Evolutionary conservation across 2,113 vertebrate species (phyloP).

Genomic region (Gulo gulo): DNA sequence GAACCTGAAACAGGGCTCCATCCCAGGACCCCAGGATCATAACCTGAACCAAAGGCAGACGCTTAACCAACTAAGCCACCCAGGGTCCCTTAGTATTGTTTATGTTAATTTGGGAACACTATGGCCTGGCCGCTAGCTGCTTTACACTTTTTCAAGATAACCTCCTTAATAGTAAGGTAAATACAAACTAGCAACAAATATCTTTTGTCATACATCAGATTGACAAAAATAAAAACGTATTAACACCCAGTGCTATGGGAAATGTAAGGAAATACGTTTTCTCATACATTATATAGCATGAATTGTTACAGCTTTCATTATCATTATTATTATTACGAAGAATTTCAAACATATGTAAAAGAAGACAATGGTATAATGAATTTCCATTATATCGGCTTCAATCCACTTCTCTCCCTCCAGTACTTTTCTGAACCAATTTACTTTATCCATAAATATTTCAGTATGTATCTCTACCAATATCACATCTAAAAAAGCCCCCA

Average conservation of each 20-base stretch:
- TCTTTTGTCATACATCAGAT: background rate
- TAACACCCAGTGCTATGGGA: background rate
- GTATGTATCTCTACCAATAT: background rate
- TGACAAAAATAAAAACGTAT: background rate
- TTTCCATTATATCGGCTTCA: background rate
- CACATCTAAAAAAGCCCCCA: background rate
- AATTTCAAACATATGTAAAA: background rate
- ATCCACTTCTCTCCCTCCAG: background rate
- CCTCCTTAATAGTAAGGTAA: background rate
- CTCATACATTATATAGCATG: background rate
- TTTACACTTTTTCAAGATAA: background rate
- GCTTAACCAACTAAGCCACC: background rate
- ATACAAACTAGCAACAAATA: background rate
- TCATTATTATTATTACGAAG: background rate
- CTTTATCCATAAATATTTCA: background rate
- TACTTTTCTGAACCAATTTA: background rate
- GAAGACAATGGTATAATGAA: background rate
- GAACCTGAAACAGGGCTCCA: background rate
- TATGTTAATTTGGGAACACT: background rate
- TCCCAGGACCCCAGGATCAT: background rate
- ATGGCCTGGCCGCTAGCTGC: background rate
- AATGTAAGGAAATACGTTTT: background rate
- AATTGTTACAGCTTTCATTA: background rate
- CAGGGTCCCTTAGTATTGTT: background rate
- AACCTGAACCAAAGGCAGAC: background rate